These are phyloP conservation scores for Drosophila paracracens DNA, from an alignment of 2,888 invertebrate species.

Conservation along the genomic window DNA sequence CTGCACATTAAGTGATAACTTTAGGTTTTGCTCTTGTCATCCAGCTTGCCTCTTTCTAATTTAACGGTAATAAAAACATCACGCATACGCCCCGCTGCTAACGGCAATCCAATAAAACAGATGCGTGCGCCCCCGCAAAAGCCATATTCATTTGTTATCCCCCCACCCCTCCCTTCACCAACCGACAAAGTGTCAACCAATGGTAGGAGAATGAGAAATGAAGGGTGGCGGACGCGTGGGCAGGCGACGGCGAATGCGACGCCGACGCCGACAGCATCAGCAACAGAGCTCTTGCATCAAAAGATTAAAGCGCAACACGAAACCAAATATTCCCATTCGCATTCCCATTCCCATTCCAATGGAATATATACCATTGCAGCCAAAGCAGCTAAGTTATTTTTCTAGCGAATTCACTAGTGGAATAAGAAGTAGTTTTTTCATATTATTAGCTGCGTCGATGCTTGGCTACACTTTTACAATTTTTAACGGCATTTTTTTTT, in stretches of 20 bases:
- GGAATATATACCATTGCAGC: slow-evolving; percentile 56
- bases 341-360: slow-evolving; percentile 30
- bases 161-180: background rate
- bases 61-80: slow-evolving; percentile 78
- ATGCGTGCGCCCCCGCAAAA: slow-evolving; percentile 42
- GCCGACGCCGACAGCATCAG: slow-evolving; percentile 49
- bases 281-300: slow-evolving; percentile 63
- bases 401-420: slow-evolving; percentile 44
- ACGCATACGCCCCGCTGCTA: slow-evolving; percentile 73
- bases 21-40: background rate
- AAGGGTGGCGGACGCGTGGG: slow-evolving; percentile 39
- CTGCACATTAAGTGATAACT: slow-evolving; percentile 3
- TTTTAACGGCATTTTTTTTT: background rate
- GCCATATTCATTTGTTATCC: slow-evolving; percentile 54
- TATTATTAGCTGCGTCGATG: background rate
- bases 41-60: slow-evolving; percentile 54
- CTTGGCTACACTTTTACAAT: slow-evolving; percentile 10
- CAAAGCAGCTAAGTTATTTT: slow-evolving; percentile 42
- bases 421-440: slow-evolving; percentile 5
- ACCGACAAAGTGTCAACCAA: slow-evolving; percentile 46
- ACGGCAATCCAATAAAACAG: slow-evolving; percentile 67
- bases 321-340: slow-evolving; percentile 45
- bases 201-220: background rate
- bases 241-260: slow-evolving; percentile 24
- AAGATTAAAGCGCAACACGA: slow-evolving; percentile 73